These are phyloP conservation scores for Lordiphosa fenestrarum DNA, from an alignment of 2,888 invertebrate genomes.

Conservation along the genomic window DNA sequence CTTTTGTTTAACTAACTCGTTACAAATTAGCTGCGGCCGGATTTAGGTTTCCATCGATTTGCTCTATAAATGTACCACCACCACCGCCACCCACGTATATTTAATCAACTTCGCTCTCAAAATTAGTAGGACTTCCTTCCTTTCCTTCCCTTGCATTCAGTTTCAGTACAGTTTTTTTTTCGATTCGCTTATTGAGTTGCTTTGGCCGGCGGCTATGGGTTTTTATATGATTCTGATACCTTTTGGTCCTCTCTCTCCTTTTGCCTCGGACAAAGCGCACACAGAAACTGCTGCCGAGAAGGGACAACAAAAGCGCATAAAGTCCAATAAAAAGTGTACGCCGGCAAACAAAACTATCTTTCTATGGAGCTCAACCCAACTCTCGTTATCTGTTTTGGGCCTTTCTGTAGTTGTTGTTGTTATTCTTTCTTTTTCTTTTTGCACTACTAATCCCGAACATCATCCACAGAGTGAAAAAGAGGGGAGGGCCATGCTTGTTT, in stretches of 20 bases:
- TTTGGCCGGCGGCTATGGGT: conserved; percentile 58
- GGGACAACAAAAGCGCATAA: conserved; percentile 68
- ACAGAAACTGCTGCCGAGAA: conserved; percentile 21
- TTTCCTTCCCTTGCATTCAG: conserved; percentile 25
- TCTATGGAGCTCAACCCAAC: conserved; percentile 49
- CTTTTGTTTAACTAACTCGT: conserved; percentile 62
- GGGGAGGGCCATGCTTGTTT: conserved; percentile 53
- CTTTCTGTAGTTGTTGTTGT: conserved; percentile 37
- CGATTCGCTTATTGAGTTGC: conserved; percentile 62
- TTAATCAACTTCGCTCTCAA: conserved; percentile 59
- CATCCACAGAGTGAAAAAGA: conserved; percentile 18
- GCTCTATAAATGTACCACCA: neutral
- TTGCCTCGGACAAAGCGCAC: conserved; percentile 21
- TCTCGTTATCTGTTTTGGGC: conserved; percentile 63
- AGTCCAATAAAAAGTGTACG: conserved; percentile 71
- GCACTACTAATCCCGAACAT: conserved; percentile 71
- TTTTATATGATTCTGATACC: conserved; percentile 58
- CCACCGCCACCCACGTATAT: conserved; percentile 32
- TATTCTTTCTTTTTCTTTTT: conserved; percentile 57
- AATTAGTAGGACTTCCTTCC: conserved; percentile 62
- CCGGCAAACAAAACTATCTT: conserved; percentile 69
- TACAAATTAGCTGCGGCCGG: conserved; percentile 56
- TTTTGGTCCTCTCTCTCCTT: conserved; percentile 2
- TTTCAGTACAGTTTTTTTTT: too few relatives aligned
- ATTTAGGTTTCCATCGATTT: conserved; percentile 25